Evolutionary conservation across 2,113 vertebrate species (phyloP).

Genomic region (Pteropus alecto): DNA sequence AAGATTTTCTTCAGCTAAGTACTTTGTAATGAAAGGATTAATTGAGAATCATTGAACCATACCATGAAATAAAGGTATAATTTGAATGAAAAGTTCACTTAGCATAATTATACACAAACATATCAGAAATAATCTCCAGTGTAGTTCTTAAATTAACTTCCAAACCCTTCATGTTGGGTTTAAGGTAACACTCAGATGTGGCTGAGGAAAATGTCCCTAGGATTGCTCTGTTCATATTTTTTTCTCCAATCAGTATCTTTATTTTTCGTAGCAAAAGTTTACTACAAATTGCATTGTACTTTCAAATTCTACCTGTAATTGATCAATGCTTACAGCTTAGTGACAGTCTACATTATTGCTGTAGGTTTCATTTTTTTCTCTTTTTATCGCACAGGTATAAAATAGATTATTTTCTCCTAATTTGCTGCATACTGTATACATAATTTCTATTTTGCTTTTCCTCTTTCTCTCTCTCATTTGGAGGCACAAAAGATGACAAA

Average conservation of each 20-base stretch:
- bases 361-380: background rate
- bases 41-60: background rate
- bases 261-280: background rate
- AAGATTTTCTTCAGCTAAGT: background rate
- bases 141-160: background rate
- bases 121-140: background rate
- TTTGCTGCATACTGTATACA: background rate
- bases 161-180: background rate
- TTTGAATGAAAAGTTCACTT: background rate
- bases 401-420: background rate
- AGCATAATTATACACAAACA: background rate
- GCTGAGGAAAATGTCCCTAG: background rate
- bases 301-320: background rate
- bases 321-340: background rate
- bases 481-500: background rate
- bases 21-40: constrained; percentile 25
- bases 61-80: background rate
- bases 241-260: background rate
- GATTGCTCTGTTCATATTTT: background rate
- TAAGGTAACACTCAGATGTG: background rate
- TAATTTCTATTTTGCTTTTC: background rate
- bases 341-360: background rate
- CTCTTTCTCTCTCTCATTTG: background rate
- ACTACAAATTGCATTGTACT: background rate
- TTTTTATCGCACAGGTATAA: background rate